Conservation (phyloP, 2,888 invertebrate genomes). For the Nudaria mundana region DNA sequence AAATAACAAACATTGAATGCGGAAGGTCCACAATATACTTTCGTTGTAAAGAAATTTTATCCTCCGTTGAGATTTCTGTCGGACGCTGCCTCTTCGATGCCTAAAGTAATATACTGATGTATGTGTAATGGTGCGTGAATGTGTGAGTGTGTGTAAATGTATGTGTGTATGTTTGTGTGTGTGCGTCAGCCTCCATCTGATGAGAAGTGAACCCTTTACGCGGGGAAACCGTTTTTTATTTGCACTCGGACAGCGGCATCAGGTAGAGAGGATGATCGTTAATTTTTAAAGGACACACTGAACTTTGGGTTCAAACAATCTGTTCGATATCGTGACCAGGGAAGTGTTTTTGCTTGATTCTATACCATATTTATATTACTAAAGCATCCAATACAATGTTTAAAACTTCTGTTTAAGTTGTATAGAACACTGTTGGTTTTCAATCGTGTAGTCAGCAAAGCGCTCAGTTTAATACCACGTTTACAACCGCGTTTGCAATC, state of each 20-base stretch:
- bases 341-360: slow-evolving; percentile 10
- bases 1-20: slow-evolving; percentile 9
- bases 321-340: slow-evolving; percentile 34
- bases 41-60: slow-evolving; percentile 67
- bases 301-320: slow-evolving; percentile 58
- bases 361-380: not conserved
- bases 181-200: slow-evolving; percentile 69
- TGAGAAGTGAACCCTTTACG: slow-evolving; percentile 83
- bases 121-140: slow-evolving; percentile 29
- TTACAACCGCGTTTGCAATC: too few species aligned
- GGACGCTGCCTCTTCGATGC: slow-evolving; percentile 58
- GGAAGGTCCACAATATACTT: slow-evolving; percentile 57
- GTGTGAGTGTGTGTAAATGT: slow-evolving; percentile 42
- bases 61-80: slow-evolving; percentile 72
- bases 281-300: slow-evolving; percentile 78
- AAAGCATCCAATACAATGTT: too few species aligned
- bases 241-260: slow-evolving; percentile 80
- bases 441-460: too few species aligned
- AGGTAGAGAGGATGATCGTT: slow-evolving; percentile 81
- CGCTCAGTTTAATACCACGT: too few species aligned
- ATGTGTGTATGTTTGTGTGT: slow-evolving; percentile 41
- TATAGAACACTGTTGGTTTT: too few species aligned
- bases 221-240: slow-evolving; percentile 80
- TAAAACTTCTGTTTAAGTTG: too few species aligned
- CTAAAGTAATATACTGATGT: slow-evolving; percentile 45